Conservation (phyloP, 2,888 invertebrate species). For the Barypeithes pellucidus region DNA sequence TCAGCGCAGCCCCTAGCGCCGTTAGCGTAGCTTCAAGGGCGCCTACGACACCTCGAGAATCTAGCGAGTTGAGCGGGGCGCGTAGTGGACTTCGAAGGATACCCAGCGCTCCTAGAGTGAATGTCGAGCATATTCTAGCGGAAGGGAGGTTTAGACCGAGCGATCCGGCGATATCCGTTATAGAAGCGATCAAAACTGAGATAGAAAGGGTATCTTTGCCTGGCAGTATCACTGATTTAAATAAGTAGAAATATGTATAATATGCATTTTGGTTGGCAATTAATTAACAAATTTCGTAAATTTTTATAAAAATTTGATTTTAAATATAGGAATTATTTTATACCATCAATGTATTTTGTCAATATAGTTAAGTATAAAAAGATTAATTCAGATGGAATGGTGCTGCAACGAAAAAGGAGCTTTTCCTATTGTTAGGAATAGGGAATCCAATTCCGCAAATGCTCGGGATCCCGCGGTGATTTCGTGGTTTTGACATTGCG, state of each 20-base stretch:
- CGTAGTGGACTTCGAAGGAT: constrained; percentile 41
- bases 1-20: constrained; percentile 12
- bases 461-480: too few species aligned
- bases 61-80: constrained; percentile 6
- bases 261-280: too few species aligned
- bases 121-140: constrained; percentile 73
- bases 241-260: constrained; percentile 8
- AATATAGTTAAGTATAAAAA: too few species aligned
- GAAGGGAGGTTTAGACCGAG: constrained; percentile 75
- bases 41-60: constrained; percentile 27
- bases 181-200: constrained; percentile 88
- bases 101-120: constrained; percentile 70
- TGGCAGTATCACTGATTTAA: constrained; percentile 67
- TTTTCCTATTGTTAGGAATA: too few species aligned
- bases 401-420: too few species aligned
- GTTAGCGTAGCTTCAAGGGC: constrained; percentile 19
- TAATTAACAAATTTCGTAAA: too few species aligned
- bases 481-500: too few species aligned
- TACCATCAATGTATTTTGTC: too few species aligned
- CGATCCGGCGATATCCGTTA: constrained; percentile 87
- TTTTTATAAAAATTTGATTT: too few species aligned
- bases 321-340: too few species aligned
- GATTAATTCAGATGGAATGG: too few species aligned
- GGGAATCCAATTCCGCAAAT: too few species aligned
- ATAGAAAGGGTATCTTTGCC: constrained; percentile 69